Percentiles rank a stretch among this genome's conserved stretches.
Conservation (phyloP, 2,888 invertebrate species). For the Nasonia oneida region DNA sequence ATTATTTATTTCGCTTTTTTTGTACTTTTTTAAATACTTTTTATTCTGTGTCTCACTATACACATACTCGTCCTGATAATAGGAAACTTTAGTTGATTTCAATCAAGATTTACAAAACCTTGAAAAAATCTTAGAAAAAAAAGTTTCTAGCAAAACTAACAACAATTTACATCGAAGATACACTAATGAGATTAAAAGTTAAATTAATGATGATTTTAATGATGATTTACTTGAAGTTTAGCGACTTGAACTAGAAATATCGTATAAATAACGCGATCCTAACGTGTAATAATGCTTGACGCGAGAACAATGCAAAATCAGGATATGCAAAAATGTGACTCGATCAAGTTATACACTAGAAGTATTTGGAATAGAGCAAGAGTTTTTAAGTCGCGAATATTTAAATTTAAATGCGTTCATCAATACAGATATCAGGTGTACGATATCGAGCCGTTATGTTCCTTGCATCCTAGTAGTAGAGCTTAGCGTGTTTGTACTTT, state of each 20-base stretch:
- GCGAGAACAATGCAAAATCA: conserved; percentile 48
- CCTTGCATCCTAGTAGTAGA: conserved; percentile 46
- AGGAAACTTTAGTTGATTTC: conserved; percentile 55
- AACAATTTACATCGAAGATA: conserved; percentile 49
- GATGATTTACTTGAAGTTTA: conserved; percentile 42
- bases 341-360: conserved; percentile 46
- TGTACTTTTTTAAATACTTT: conserved; percentile 59
- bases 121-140: conserved; percentile 40
- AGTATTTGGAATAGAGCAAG: conserved; percentile 54
- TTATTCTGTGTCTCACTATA: conserved; percentile 52
- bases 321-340: conserved; percentile 41
- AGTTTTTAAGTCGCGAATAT: conserved; percentile 46
- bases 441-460: conserved; percentile 33
- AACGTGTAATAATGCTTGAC: conserved; percentile 31
- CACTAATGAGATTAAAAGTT: conserved; percentile 49
- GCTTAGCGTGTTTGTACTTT: conserved; percentile 26
- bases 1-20: conserved; percentile 14
- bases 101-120: conserved; percentile 46
- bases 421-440: conserved; percentile 46
- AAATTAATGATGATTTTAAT: conserved; percentile 49
- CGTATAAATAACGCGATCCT: conserved; percentile 53
- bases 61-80: conserved; percentile 45
- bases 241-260: conserved; percentile 38
- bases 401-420: conserved; percentile 58
- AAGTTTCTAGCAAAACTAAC: conserved; percentile 57